Base-by-base conservation (phyloP, 2,113 vertebrate genomes). In the Protobothrops mucrosquamatus region DNA sequence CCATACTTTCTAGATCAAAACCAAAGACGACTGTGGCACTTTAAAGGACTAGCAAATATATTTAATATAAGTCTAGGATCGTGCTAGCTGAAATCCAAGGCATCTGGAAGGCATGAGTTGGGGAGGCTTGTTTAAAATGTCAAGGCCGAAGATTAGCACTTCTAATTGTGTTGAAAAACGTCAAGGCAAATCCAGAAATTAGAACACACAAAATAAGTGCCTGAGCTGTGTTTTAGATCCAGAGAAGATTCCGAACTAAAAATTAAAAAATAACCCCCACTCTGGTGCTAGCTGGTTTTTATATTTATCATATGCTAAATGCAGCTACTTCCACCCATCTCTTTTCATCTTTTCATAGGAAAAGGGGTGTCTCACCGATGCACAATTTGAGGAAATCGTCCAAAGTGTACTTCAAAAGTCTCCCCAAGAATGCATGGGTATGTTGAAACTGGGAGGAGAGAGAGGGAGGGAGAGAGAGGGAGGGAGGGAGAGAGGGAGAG, bases 311-410 rank as follows among this genome's bases (percentile, higher is more conserved):
- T 39, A 23, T 20, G 54, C 20, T 9, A 51, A 51, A 48, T 12
- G 23, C 29, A 11, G 15, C 24, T 74, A 14, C 29, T 15, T 85
- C 14, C n/a, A 74, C 69, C 69, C 5, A 18, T 94, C 34, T 90
- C 89, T 92, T 29, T 20, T 90, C 24, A 14, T 85, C 23, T 95
- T 54, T 95, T 91, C 94, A 22, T 92, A 97, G 96, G 93, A 91
- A 93, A 94, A 74, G 61, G 26, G 88, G 91, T 59, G 55, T 91
- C 93, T 97, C 64, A 95, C 93, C 4, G 89, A 90, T 93, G 94
- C 69, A 87, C 94, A 97, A 91, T 97, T 96, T 95, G 96, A 97
- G 48, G 96, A 97, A 92, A 95, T 96, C 93, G 88, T 97, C 92
- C 96, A 96, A 94, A 93, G 18, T 90, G 96, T 96, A 56, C 94